These are phyloP conservation scores for Drosophila falleni DNA, from an alignment of 2,888 invertebrate species.

Conservation along the genomic window DNA sequence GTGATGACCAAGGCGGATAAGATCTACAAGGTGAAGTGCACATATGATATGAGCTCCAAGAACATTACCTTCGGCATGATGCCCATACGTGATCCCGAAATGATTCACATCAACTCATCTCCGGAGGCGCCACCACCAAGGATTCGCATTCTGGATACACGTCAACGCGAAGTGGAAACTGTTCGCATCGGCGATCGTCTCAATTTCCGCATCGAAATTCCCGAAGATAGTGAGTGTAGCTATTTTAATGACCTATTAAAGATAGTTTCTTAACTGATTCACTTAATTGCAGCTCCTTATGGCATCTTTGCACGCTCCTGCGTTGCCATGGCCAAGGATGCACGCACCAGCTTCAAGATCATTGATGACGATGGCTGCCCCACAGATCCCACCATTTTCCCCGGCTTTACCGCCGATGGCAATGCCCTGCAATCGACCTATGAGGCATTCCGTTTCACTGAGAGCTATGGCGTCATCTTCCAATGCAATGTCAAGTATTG, in stretches of 20 bases:
- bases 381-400: constrained; percentile 96
- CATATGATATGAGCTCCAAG: constrained; percentile 98
- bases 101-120: constrained; percentile 97
- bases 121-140: constrained; percentile 97
- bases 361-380: constrained; percentile 98
- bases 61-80: constrained; percentile 99
- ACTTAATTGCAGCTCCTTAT: constrained; percentile 91
- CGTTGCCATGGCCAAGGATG: constrained; percentile 98
- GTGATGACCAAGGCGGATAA: constrained; percentile 99
- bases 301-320: constrained; percentile 98
- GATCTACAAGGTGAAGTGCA: constrained; percentile 98
- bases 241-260: background rate
- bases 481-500: constrained; percentile 99
- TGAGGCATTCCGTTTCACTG: constrained; percentile 97
- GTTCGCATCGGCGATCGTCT: constrained; percentile 97
- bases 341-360: constrained; percentile 97
- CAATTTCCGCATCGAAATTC: constrained; percentile 97
- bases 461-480: constrained; percentile 98
- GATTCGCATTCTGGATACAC: constrained; percentile 95
- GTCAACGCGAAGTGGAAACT: constrained; percentile 95
- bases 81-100: constrained; percentile 97
- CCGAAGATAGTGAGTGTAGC: constrained; percentile 94
- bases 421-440: constrained; percentile 96
- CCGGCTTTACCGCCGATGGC: constrained; percentile 95
- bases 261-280: background rate